Evolutionary conservation across 1,140 invertebrate genomes (phyloP).

Genomic region (Apocrypta bakeri): DNA sequence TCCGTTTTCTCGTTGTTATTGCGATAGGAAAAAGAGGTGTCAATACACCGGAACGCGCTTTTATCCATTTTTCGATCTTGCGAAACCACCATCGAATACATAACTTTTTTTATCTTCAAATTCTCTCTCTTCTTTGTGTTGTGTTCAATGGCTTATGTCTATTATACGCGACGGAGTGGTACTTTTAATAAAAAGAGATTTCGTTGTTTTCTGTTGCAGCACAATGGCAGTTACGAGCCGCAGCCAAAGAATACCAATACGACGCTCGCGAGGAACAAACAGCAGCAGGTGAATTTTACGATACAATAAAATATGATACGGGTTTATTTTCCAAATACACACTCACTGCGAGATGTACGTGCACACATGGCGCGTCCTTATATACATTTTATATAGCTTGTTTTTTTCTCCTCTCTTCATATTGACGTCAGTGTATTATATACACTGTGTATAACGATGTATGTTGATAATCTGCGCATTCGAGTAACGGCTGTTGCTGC

Average conservation of each 20-base stretch:
- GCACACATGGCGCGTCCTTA: no score
- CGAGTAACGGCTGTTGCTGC: no score
- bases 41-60: not conserved
- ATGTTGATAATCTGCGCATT: not conserved
- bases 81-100: not conserved
- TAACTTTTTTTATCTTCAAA: conserved; percentile 8
- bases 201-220: conserved; percentile 65
- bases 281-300: conserved; percentile 58
- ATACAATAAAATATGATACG: not conserved
- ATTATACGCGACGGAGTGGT: not conserved
- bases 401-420: not conserved
- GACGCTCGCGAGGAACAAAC: conserved; percentile 61
- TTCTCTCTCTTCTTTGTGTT: not conserved
- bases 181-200: conserved; percentile 38
- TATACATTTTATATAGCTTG: no score
- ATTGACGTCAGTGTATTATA: not conserved
- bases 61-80: not conserved
- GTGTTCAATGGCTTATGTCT: not conserved
- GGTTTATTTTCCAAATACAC: not conserved
- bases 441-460: not conserved
- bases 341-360: no score
- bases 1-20: not conserved
- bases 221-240: conserved; percentile 70
- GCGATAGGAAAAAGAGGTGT: not conserved
- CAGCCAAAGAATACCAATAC: conserved; percentile 65